Conservation (phyloP, 2,888 invertebrate species). For the Sphaerophoria rueppellii region DNA sequence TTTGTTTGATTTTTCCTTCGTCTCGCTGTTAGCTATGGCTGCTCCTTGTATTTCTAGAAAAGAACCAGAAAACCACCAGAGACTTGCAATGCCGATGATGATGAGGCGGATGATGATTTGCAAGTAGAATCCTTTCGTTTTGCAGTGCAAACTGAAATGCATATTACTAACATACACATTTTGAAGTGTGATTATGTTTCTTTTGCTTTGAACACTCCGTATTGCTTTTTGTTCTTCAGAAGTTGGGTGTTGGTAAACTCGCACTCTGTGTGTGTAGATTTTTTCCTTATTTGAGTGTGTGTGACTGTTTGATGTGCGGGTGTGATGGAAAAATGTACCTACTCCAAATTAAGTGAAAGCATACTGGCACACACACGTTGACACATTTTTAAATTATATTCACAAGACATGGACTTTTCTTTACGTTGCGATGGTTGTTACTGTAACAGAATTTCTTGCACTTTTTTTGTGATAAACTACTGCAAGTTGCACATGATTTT, state of each 20-base stretch:
- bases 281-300: neutral
- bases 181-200: conserved; percentile 52
- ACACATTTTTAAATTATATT: conserved; percentile 25
- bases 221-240: too few species aligned
- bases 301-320: conserved; percentile 38
- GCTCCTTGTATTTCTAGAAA: conserved; percentile 53
- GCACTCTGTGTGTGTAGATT: neutral
- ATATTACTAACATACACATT: conserved; percentile 77
- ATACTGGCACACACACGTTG: conserved; percentile 21
- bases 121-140: conserved; percentile 75
- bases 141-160: conserved; percentile 76
- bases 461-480: conserved; percentile 16
- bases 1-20: conserved; percentile 1
- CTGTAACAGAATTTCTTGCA: conserved; percentile 16
- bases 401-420: conserved; percentile 27
- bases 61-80: conserved; percentile 58
- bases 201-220: conserved; percentile 17
- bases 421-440: too few species aligned
- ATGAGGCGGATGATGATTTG: conserved; percentile 67
- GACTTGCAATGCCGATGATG: conserved; percentile 67
- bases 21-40: conserved; percentile 14
- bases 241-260: conserved; percentile 39
- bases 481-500: too few species aligned
- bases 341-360: conserved; percentile 46
- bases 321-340: conserved; percentile 29